Conservation (phyloP, 2,113 vertebrate species). For the Marmota monax region DNA sequence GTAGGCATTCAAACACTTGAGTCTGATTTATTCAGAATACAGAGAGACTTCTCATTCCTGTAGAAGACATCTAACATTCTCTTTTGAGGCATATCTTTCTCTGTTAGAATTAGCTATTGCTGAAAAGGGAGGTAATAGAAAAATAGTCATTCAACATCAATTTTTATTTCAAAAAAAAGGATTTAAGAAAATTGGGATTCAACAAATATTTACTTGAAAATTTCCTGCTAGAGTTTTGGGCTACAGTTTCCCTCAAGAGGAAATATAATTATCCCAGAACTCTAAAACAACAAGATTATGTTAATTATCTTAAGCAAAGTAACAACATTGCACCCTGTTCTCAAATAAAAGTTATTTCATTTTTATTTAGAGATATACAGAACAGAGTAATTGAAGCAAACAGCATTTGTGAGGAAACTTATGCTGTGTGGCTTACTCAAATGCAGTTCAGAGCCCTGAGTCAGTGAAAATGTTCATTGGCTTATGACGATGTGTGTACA, state of each 20-base stretch:
- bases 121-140: background rate
- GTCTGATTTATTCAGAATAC: background rate
- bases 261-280: constrained; percentile 10
- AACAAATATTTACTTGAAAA: constrained; percentile 23
- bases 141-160: background rate
- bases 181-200: constrained; percentile 4
- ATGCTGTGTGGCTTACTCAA: background rate
- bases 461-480: background rate
- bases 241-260: background rate
- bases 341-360: background rate
- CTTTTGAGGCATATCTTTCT: background rate
- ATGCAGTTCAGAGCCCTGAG: background rate
- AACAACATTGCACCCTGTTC: background rate
- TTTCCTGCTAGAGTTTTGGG: background rate
- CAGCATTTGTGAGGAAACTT: background rate
- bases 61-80: background rate
- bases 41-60: background rate
- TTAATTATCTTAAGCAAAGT: background rate
- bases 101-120: background rate
- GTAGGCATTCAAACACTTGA: background rate
- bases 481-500: background rate
- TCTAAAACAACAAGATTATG: background rate
- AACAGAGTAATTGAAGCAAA: background rate
- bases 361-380: background rate
- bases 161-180: background rate